These are phyloP conservation scores for Drosophila stalkeri DNA, from an alignment of 2,888 invertebrate genomes.

Conservation along the genomic window DNA sequence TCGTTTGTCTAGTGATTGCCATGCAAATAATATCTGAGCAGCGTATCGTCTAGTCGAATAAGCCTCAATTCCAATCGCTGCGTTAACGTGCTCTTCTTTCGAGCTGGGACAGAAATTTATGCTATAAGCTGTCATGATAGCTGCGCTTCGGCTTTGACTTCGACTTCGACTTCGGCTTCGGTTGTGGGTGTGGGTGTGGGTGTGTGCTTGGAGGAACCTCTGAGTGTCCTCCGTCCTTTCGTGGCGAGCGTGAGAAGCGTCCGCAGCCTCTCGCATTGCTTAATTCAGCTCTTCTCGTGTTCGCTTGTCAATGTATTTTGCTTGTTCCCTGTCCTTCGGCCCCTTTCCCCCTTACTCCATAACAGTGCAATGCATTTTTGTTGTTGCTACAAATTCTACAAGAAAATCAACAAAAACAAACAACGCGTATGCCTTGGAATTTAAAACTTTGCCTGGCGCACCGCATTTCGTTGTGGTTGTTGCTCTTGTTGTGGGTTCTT, in stretches of 20 bases:
- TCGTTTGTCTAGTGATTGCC: too few relatives aligned
- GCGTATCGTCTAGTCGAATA: constrained; percentile 33
- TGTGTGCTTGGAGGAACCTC: constrained; percentile 30
- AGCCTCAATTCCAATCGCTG: background rate
- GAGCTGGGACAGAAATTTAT: constrained; percentile 50
- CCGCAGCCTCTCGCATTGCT: constrained; percentile 15
- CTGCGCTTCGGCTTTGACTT: constrained; percentile 45
- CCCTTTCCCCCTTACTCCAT: background rate
- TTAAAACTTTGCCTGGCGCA: constrained; percentile 67
- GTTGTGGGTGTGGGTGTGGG: too few relatives aligned
- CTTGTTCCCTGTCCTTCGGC: constrained; percentile 38
- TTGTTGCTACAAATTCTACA: constrained; percentile 78
- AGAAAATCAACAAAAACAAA: constrained; percentile 74
- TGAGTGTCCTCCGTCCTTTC: constrained; percentile 61
- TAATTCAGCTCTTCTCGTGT: constrained; percentile 51
- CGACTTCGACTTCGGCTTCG: background rate
- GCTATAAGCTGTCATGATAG: constrained; percentile 70
- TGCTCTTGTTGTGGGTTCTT: constrained; percentile 32
- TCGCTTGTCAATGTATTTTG: constrained; percentile 67
- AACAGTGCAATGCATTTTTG: constrained; percentile 75
- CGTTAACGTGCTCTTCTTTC: constrained; percentile 1
- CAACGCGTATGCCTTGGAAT: constrained; percentile 76
- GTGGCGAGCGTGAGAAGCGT: constrained; percentile 73
- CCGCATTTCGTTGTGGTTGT: constrained; percentile 40
- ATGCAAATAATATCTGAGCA: constrained; percentile 7